Conservation (phyloP, 2,113 vertebrate genomes). For the Gavia stellata region DNA sequence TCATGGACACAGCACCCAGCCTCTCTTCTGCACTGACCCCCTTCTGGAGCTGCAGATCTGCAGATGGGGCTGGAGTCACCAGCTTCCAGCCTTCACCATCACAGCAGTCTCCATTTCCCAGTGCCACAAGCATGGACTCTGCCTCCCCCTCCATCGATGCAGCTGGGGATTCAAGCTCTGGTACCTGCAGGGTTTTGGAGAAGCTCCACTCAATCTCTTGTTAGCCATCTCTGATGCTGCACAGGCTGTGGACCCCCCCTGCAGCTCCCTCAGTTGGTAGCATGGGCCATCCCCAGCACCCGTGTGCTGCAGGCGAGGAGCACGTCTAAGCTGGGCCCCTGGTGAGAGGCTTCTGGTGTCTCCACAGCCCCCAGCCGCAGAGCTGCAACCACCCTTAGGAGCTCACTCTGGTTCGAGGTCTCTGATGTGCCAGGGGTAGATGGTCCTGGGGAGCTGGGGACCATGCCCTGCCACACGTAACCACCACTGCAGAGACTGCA, state of each 20-base stretch:
- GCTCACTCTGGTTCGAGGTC: not conserved
- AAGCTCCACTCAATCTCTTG: not conserved
- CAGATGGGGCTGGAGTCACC: not conserved
- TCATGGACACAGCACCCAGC: not conserved
- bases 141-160: rapidly evolving
- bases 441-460: not conserved
- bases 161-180: not conserved
- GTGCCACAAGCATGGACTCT: not conserved
- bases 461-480: not conserved
- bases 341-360: not conserved
- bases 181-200: not conserved
- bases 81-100: not conserved
- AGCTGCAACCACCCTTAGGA: not conserved
- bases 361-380: rapidly evolving
- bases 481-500: not conserved
- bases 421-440: not conserved
- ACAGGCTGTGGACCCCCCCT: not conserved
- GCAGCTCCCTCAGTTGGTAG: not conserved
- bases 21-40: not conserved
- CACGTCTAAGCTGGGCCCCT: rapidly evolving
- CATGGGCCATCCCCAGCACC: not conserved
- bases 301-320: not conserved
- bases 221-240: not conserved
- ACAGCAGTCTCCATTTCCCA: not conserved
- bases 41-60: not conserved